Base-by-base conservation (phyloP, 1,140 invertebrate genomes). In the Pseudoatta argentina region DNA sequence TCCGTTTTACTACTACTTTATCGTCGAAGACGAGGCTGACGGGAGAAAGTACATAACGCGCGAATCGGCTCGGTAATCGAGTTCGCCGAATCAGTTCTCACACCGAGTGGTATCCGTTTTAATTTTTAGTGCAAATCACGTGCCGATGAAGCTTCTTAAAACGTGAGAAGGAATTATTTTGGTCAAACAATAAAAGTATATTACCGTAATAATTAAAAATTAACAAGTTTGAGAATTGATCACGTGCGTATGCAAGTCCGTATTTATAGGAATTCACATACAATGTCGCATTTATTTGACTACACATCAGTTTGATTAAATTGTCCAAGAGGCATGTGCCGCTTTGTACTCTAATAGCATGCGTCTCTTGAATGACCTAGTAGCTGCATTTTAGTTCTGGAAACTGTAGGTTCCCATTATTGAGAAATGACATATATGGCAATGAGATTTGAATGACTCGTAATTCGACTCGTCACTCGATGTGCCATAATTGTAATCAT, bases 301-400 rank as follows among this genome's bases (percentile, higher is more conserved):
- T 63, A 83, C 16, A 27, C 2, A 61, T 12, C 27, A 51, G 66
- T 51, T 72, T 59, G 34, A 83, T 83, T 73, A 83, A 71, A 57
- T 69, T 57, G 48, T 73, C 18, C 79, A 48, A 83, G 57, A 63
- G 69, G 14, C 55, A 12, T 63, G n/a, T 34, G 79, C 39, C 55
- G 39, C 18, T 82, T 59, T 73, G 53, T 73, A 21, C 39, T 61
- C 69, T 51, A 78, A 51, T 24, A 24, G 69, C 14, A 55, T 24
- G 67, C 51, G 14, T 21, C 69, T 83, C 79, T 83, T 61, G 69
- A 83, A 34, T 81, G 64, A 81, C 63, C 63, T 53, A 69, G 63
- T 55, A 59, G 14, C 69, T 63, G 39, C 79, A 83, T 75, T 75
- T 83, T 83, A 83, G 55, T 83, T 83, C 55, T 63, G 55, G 24